These are phyloP conservation scores for Diadromus collaris DNA, from an alignment of 2,888 invertebrate genomes.

Conservation along the genomic window DNA sequence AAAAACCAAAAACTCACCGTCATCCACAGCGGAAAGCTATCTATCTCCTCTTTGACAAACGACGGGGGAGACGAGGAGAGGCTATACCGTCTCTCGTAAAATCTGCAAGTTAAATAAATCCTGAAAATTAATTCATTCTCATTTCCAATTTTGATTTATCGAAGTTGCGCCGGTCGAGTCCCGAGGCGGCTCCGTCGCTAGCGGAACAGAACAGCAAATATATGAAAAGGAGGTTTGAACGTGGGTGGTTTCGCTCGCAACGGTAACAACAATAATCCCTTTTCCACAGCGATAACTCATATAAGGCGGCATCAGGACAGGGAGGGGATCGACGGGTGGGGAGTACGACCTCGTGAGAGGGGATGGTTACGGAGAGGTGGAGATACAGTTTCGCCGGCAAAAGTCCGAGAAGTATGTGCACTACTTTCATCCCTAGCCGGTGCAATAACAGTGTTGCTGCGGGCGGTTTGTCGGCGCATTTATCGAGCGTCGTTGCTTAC, in stretches of 20 bases:
- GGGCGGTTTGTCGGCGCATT: constrained; percentile 47
- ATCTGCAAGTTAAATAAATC: constrained; percentile 56
- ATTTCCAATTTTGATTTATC: constrained; percentile 61
- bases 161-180: constrained; percentile 22
- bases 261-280: constrained; percentile 57
- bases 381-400: constrained; percentile 22
- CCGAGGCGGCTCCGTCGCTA: not conserved
- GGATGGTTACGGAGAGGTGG: not conserved
- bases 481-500: constrained; percentile 53
- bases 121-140: constrained; percentile 53
- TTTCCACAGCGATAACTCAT: constrained; percentile 56
- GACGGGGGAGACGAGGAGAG: not conserved
- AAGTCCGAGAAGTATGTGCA: constrained; percentile 33
- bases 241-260: constrained; percentile 30
- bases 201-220: not conserved
- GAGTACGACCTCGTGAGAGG: not conserved
- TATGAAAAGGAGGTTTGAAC: constrained; percentile 5
- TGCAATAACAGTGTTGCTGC: constrained; percentile 33
- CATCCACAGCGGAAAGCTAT: constrained; percentile 9
- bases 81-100: constrained; percentile 1
- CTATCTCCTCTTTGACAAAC: constrained; percentile 49
- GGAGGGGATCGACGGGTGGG: not conserved
- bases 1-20: too few species aligned
- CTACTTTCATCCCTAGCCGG: constrained; percentile 8
- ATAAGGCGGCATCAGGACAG: not conserved